Evolutionary conservation across 1,140 invertebrate species (phyloP), one percentile per base, ranked within the genome.

Genomic region (Psix sp.): DNA sequence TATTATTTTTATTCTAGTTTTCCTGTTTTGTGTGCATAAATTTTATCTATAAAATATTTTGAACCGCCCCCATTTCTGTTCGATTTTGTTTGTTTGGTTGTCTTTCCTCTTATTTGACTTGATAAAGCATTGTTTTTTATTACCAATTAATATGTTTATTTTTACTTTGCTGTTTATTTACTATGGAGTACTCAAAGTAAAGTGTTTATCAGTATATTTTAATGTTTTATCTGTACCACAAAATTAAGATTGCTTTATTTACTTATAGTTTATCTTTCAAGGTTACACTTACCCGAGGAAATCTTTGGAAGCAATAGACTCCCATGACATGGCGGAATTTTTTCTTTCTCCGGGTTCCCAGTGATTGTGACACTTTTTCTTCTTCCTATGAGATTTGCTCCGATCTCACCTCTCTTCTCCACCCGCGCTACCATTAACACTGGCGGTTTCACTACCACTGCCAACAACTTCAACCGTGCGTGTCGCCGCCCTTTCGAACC

Each of bases 251-350:
- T n/a, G n/a, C n/a, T n/a, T n/a, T n/a, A n/a, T n/a, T n/a, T n/a
- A n/a, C n/a, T n/a, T n/a, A 3, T 7, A 29, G n/a, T 10, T 2
- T 10, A 29, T 29, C 2, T 10, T 7, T 10, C 2, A 29, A 4
- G 26, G 7, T 7, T 10, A 10, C 2, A 78, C 78, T 83, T 51
- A 78, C 85, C 84, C 83, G 52, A 87, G 80, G 65, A 83, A 88
- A 78, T 88, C 84, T 77, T 84, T 86, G 31, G 87, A 87, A 52
- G 84, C 84, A 76, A 88, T 86, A 46, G 87, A 88, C 78, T 88
- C 87, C 87, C 86, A 88, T 82, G 87, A 88, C 87, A 88, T 88
- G 83, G 80, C 84, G 78, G 81, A 80, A 48, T 74, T 77, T 71
- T 57, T 71, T 26, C 56, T 63, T 26, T 67, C 49, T 54, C 59